Evolutionary conservation across 2,113 vertebrate genomes (phyloP).

Genomic region (Nyctibius bracteatus): DNA sequence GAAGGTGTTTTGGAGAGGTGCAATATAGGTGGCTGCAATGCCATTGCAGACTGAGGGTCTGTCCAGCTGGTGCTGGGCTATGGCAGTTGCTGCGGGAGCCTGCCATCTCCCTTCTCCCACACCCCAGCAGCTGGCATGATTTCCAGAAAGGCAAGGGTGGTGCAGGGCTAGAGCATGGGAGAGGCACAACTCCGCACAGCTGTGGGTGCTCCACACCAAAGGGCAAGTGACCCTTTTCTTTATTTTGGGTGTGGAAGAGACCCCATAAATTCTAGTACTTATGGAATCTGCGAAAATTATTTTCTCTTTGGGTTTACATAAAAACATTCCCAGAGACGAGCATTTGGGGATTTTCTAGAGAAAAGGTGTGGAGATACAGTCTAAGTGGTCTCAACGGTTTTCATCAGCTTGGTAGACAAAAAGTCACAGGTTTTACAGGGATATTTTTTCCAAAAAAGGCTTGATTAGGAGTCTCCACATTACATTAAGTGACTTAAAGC

Average conservation of each 20-base stretch:
- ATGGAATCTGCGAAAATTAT: not conserved
- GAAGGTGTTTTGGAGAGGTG: not conserved
- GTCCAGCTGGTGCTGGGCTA: not conserved
- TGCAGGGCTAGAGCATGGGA: rapidly evolving
- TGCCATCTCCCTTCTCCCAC: not conserved
- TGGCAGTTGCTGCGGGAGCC: not conserved
- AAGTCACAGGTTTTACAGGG: not conserved
- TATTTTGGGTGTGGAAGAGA: not conserved
- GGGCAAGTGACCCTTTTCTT: not conserved
- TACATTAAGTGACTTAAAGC: not conserved
- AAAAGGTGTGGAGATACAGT: not conserved
- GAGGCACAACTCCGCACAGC: not conserved
- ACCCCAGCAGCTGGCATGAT: rapidly evolving
- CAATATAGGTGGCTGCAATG: not conserved
- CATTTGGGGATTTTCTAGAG: not conserved
- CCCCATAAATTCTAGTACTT: not conserved
- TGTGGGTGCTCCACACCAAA: rapidly evolving
- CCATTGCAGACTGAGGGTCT: not conserved
- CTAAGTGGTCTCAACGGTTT: not conserved
- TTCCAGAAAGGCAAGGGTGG: not conserved
- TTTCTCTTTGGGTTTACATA: not conserved
- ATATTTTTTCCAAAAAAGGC: not conserved
- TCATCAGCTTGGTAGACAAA: not conserved
- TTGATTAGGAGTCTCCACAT: not conserved
- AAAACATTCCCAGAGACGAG: not conserved